Base-by-base conservation (phyloP, 2,888 invertebrate genomes). In the Drosophila paramelanica region DNA sequence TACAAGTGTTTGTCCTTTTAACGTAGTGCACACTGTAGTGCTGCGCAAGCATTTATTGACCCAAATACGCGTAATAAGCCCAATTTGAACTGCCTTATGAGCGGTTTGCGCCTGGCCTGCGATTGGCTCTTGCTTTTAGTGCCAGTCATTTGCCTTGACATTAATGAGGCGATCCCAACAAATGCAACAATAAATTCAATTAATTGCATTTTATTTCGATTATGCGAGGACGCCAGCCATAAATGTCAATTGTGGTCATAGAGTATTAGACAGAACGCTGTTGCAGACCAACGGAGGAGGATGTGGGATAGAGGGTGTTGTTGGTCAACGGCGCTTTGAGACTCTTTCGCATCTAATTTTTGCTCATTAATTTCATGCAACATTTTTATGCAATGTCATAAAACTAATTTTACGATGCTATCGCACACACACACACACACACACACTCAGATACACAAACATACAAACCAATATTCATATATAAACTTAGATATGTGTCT, bases 141-240 rank as follows among this genome's bases (percentile, higher is more conserved):
- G 41, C 47, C 62, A 42, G 59, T 75, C 76, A 66, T 70, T 68
- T 52, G 73, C 13, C 42, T 52, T 53, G 58, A 64, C 69, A 61
- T 84, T 73, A 84, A 77, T 49, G 74, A 69, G 68, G 72, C 46
- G 60, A 17, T 41, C 53, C 58, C 73, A 65, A 67, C 77, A 77
- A 86, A 79, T 82, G 83, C 88, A 87, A 77, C 81, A 76, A 88
- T 88, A 88, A 88, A 89, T 89, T 87, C 81, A 79, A 87, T 84
- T 84, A 88, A 89, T 88, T 89, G 88, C 89, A 89, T 78, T 88
- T 81, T 77, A 85, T 83, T 87, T 85, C 89, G 81, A 88, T 87
- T 81, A 84, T 73, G 50, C 67, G 57, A 33, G 17, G 14, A n/a
- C 41, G 41, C 47, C 5, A 11, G 31, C 56, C 72, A 71, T 84